Base-by-base conservation (phyloP, 2,113 vertebrate species). In the Larimichthys polyactis region DNA sequence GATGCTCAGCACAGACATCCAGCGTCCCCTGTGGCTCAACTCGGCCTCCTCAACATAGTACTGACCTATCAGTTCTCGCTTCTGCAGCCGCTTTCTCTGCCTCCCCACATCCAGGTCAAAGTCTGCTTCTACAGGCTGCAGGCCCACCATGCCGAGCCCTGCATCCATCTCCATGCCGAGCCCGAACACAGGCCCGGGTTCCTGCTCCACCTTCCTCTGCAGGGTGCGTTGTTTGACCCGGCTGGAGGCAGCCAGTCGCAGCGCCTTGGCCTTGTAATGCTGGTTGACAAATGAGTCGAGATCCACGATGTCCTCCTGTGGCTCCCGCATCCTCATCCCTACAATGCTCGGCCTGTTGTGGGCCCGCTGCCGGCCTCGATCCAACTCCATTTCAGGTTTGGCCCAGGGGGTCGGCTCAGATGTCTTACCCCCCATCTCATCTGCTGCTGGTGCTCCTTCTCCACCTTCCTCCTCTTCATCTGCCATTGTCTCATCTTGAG, bases 281-380 rank as follows among this genome's bases (percentile, higher is more conserved):
- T 95, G 94, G 88, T 94, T 92, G 3, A 95, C 94, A 71, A 96
- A 97, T 1, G 91, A 94, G 90, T 98, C 97, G 51, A 97, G 93
- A 76, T 97, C 97, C 87, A 97, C 94, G 6, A 97, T 97, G 83
- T 96, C 95, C 59, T 95, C 96, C 10, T 81, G 85, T 0, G 0
- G 1, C 11, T 87, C 76, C 24, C 84, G 90, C 51, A 86, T 49
- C 72, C 68, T 92, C 62, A 86, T 85, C 0, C 92, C 91, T 78
- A 96, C 90, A 0, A 97, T 95, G 88, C 90, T 94, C 1, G 94
- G 94, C 15, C 79, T 90, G 57, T 8, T 70, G 24, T 11, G 64
- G 15, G 57, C 67, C 58, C 65, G 84, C 89, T 0, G 74, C 51
- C 0, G 24, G 22, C 36, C 67, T 10, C 1, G 52, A 16, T 55